Evolutionary conservation across 2,113 vertebrate genomes (phyloP), one percentile per base, ranked within the genome.

Genomic region (Trichechus manatus): DNA sequence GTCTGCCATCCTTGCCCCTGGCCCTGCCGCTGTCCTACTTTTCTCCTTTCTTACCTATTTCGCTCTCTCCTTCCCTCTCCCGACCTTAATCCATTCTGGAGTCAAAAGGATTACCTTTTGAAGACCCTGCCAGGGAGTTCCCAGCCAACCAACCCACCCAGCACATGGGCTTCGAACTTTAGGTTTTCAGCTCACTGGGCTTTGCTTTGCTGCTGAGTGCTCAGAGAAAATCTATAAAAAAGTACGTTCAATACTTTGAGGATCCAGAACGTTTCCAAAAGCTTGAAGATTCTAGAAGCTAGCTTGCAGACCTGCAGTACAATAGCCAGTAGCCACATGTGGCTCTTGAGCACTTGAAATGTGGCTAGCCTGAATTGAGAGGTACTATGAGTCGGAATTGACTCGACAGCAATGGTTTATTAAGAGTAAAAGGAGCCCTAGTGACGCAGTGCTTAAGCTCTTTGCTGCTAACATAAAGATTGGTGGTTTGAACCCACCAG

Each of bases 361-460:
- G 36, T 3, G 29, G 74, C 19, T 36, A 2, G 42, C 63, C 5
- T 0, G 0, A 68, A 0, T 2, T n/a, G 63, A 19, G 63, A 9
- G 27, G 6, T 9, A 29, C 25, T 64, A 11, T 7, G 25, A 64
- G 27, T 29, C 27, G 27, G 63, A 64, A 29, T 29, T 9, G 63
- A 64, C 53, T 56, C 14, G 11, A 56, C 53, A 15, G 53, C 53
- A 56, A 15, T 56, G 53, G 53, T 15, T 56, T 56, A 17, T 56
- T 56, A 56, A 56, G 53, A 17, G 14, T 56, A 56, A 56, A 56
- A 56, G 53, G 13, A 66, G 63, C 20, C 64, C 10, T 33, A 5
- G 27, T 9, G 27, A 25, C 63, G 29, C 4, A 10, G 9, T 29
- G 63, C 1, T 64, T 64, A 64, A 10, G 63, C 27, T 10, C 7